Conservation (phyloP, 1,140 invertebrate species). For the Diabrotica undecimpunctata region DNA sequence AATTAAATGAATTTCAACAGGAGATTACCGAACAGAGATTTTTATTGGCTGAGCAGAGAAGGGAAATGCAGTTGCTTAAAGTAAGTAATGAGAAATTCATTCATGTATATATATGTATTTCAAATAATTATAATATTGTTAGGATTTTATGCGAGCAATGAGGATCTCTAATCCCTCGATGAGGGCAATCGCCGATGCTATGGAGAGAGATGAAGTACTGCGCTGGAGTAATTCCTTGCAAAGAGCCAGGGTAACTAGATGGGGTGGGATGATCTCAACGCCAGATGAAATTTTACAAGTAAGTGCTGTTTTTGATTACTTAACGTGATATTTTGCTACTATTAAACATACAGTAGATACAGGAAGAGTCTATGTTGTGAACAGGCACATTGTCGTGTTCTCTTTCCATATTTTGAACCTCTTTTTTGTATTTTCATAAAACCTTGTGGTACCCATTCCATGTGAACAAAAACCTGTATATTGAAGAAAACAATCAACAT, state of each 20-base stretch:
- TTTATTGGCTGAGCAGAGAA: slow-evolving; percentile 82
- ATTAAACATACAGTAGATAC: too few relatives aligned
- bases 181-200: slow-evolving; percentile 83
- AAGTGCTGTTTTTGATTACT: slow-evolving; percentile 21
- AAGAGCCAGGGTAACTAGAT: slow-evolving; percentile 84
- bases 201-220: slow-evolving; percentile 90
- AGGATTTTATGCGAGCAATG: slow-evolving; percentile 91
- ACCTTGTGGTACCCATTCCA: too few relatives aligned
- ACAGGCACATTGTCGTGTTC: not conserved
- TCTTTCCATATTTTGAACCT: not conserved
- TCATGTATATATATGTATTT: too few relatives aligned
- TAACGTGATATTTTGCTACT: too few relatives aligned
- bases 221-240: slow-evolving; percentile 84
- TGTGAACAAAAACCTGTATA: too few relatives aligned
- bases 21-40: slow-evolving; percentile 82
- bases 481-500: too few relatives aligned
- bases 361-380: too few relatives aligned
- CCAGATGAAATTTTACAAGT: slow-evolving; percentile 91
- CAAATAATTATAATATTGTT: slow-evolving; percentile 20
- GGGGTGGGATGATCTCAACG: slow-evolving; percentile 97
- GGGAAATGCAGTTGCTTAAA: slow-evolving; percentile 82
- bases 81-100: slow-evolving; percentile 46
- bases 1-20: slow-evolving; percentile 79
- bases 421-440: not conserved
- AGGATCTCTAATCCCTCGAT: slow-evolving; percentile 84